phyloP scores from a whole-genome alignment of 2,113 vertebrate genomes.

The Tor tambroides region DNA sequence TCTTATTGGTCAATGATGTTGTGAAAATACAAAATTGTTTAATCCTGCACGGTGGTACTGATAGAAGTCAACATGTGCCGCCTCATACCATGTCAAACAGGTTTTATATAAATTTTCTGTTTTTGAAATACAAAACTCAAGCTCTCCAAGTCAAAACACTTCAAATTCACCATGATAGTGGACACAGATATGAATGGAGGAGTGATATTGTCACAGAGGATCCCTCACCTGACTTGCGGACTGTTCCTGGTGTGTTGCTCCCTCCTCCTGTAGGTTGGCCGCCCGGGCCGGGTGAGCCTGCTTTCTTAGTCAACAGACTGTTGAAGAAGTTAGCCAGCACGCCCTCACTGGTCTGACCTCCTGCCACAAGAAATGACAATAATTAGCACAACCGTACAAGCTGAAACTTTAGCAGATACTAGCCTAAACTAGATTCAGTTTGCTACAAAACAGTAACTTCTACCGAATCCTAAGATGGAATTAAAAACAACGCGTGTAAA shows the following conservation, averaged over 20 bases:
- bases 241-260: slow-evolving; percentile 86
- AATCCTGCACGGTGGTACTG: neutral
- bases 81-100: neutral
- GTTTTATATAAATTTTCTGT: neutral
- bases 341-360: slow-evolving; percentile 97
- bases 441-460: neutral
- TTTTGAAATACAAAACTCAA: neutral
- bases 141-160: slow-evolving; percentile 19
- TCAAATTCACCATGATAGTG: neutral
- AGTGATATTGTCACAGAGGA: slow-evolving; percentile 27
- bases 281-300: slow-evolving; percentile 85
- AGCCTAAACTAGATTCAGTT: neutral
- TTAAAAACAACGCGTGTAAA: neutral
- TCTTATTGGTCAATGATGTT: neutral
- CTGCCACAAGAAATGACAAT: slow-evolving; percentile 61
- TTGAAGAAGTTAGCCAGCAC: slow-evolving; percentile 99
- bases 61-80: neutral
- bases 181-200: neutral
- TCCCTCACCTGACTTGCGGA: slow-evolving; percentile 91
- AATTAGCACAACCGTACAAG: slow-evolving; percentile 19
- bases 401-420: neutral
- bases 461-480: neutral
- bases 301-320: slow-evolving; percentile 97
- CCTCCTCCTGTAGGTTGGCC: slow-evolving; percentile 74
- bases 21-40: neutral